phyloP scores from a whole-genome alignment of 2,797 vertebrate genomes.

The Erethizon dorsatum region DNA sequence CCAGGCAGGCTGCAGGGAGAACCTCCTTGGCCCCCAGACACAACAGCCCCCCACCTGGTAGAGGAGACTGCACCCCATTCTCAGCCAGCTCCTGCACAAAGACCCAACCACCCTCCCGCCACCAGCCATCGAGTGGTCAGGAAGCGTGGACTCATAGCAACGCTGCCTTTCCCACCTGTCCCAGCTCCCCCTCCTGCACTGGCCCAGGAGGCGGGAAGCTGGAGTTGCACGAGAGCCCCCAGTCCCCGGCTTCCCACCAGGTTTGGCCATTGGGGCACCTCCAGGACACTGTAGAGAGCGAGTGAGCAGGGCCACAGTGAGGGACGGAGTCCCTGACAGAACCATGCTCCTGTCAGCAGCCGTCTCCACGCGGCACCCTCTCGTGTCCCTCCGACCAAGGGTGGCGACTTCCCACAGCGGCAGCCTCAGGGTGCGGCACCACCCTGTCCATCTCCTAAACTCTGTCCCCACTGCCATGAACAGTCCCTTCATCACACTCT shows the following conservation, averaged over 20 bases:
- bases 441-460: background rate
- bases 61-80: background rate
- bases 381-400: background rate
- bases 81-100: no score
- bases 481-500: background rate
- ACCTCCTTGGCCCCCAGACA: background rate
- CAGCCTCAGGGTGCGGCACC: background rate
- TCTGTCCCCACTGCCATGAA: background rate
- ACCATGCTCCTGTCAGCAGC: background rate
- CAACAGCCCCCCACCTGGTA: background rate
- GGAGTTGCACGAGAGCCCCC: background rate
- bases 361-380: background rate
- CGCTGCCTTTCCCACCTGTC: background rate
- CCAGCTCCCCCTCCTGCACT: background rate
- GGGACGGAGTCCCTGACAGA: background rate
- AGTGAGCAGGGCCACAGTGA: background rate
- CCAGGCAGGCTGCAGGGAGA: background rate
- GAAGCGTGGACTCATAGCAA: fast-evolving
- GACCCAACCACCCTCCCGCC: background rate
- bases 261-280: fast-evolving
- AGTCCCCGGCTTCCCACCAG: background rate
- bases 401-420: background rate
- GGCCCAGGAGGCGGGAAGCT: background rate
- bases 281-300: background rate
- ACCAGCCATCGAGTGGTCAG: background rate